A percentile compares a stretch with the other conserved stretches of the same genome.
Conservation (phyloP, 2,888 invertebrate species). For the Callinectes sapidus region DNA sequence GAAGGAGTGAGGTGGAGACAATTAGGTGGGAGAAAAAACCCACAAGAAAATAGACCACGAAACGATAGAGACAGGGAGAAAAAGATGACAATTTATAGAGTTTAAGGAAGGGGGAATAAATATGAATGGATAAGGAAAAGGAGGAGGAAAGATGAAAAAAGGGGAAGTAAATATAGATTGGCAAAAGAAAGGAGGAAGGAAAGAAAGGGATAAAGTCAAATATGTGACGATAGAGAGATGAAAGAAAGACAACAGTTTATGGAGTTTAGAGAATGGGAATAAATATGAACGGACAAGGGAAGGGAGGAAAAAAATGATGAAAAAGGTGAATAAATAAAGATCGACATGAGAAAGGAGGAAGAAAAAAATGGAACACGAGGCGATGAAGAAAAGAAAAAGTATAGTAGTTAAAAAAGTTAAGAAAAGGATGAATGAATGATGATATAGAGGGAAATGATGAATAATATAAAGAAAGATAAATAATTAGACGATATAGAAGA, state of each 20-base stretch:
- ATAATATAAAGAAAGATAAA: not conserved
- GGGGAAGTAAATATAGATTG: not conserved
- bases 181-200: not conserved
- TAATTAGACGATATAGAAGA: not conserved
- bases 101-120: not conserved
- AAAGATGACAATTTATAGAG: not conserved
- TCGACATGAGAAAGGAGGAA: no score
- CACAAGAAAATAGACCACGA: not conserved
- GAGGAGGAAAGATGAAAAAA: not conserved
- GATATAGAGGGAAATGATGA: no score
- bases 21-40: not conserved
- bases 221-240: not conserved
- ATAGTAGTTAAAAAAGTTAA: no score
- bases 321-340: no score
- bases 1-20: conserved; percentile 10
- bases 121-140: not conserved
- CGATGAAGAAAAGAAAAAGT: no score
- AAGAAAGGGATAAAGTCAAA: not conserved
- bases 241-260: no score
- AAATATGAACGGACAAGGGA: no score
- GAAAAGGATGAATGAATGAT: no score
- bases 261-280: no score
- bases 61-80: not conserved
- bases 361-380: no score
- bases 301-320: no score